Evolutionary conservation across 2,113 vertebrate genomes (phyloP).

Genomic region (Jaculus jaculus): DNA sequence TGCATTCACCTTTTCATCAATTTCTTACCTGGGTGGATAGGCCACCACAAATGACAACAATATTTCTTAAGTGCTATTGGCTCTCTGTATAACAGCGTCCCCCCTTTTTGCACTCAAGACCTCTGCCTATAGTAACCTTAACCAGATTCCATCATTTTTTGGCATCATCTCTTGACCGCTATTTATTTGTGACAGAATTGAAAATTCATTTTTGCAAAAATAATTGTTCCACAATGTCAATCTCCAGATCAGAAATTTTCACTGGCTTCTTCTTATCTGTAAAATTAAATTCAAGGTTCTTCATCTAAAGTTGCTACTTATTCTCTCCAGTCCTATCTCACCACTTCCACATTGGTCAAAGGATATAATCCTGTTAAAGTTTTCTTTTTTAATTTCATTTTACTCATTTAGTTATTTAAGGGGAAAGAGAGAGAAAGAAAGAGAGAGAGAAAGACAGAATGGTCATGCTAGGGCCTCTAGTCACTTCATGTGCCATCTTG

Average conservation of each 20-base stretch:
- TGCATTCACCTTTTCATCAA: too few relatives aligned
- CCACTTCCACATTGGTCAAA: background rate
- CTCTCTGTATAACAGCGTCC: background rate
- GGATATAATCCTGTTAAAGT: too few relatives aligned
- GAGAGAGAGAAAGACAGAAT: too few relatives aligned
- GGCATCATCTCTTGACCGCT: background rate
- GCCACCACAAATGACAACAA: background rate
- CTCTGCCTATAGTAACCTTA: background rate
- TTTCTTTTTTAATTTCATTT: too few relatives aligned
- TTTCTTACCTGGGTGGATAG: too few relatives aligned
- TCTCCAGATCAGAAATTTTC: background rate
- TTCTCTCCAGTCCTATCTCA: background rate
- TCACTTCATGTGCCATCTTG: too few relatives aligned
- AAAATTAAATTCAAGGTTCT: conserved; percentile 33
- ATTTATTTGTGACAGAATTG: conserved; percentile 11
- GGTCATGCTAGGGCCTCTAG: too few relatives aligned
- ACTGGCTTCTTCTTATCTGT: conserved; percentile 20
- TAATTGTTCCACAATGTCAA: background rate
- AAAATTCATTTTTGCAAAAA: background rate
- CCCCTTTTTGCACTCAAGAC: background rate
- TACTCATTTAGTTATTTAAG: too few relatives aligned
- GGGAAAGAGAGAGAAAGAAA: too few relatives aligned
- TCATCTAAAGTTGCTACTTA: background rate
- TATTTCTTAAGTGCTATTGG: conserved; percentile 6
- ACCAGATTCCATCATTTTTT: background rate